Base-by-base conservation (phyloP, 2,113 vertebrate genomes). In the Lampris megalopsis region DNA sequence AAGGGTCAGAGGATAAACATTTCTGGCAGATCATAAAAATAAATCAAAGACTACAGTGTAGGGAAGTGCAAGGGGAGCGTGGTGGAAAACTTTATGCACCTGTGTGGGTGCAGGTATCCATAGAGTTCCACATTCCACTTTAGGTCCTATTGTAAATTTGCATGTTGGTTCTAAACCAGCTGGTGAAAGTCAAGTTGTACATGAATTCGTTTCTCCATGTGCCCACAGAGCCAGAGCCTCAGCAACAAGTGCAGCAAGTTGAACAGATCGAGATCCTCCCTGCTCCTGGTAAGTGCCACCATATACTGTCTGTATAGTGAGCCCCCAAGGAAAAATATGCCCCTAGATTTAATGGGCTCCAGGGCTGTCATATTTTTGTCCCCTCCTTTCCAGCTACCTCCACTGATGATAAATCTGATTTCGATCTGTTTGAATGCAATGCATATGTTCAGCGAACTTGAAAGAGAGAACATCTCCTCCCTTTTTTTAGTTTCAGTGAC, bases 171-270 rank as follows among this genome's bases (percentile, higher is more conserved):
- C 45, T 10, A 45, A 3, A 43, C 41, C 38, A 11, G 40, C 35
- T 70, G n/a, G 38, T 56, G 37, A 73, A 61, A 62, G 11, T 56
- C 2, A 10, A 53, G 6, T 42, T 42, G 5, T 73, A 74, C 60
- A 4, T 2, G 45, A 0, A 8, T 3, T 48, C 53, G 3, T 80
- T 68, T 57, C 24, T 24, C 69, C 2, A 52, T 82, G 9, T 75
- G 62, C 64, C 74, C 8, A 73, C 88, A 94, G 94, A 52, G 9
- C 47, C 84, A 6, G 90, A 91, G 47, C 88, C 74, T 67, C 70
- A 86, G 63, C 60, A 66, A 41, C 58, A 64, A 11, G 65, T 65
- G 7, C 68, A 89, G 73, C 86, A 85, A 57, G 13, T 40, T 53
- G 81, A 91, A 70, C 79, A 80, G 64, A 61, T 80, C 65, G 73